phyloP scores from a whole-genome alignment of 2,113 vertebrate species.

The Aphyosemion australe region DNA sequence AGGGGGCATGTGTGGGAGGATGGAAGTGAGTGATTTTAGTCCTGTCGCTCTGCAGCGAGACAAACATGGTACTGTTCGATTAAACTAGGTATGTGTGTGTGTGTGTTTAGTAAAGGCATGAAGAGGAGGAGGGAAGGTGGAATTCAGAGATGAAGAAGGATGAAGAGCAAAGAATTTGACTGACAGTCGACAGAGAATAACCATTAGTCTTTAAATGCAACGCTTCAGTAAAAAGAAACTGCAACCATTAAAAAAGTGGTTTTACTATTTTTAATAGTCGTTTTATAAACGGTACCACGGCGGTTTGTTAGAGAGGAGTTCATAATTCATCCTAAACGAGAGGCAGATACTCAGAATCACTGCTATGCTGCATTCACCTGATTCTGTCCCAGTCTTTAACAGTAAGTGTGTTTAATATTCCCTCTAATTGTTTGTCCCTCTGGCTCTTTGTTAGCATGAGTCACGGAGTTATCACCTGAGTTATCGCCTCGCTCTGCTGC shows the following conservation, averaged over 20 bases:
- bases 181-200: not conserved
- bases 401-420: slow-evolving; percentile 53
- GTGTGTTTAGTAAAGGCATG: slow-evolving; percentile 84
- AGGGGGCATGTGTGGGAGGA: slow-evolving; percentile 42
- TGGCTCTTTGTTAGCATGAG: slow-evolving; percentile 58
- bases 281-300: slow-evolving; percentile 37
- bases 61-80: slow-evolving; percentile 87
- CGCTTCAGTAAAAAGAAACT: not conserved
- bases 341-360: slow-evolving; percentile 26
- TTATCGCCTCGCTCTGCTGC: slow-evolving; percentile 56
- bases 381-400: slow-evolving; percentile 35
- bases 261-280: slow-evolving; percentile 19
- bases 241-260: not conserved
- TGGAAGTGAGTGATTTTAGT: slow-evolving; percentile 85
- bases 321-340: slow-evolving; percentile 48
- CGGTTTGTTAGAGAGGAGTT: slow-evolving; percentile 47
- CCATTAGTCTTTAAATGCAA: not conserved
- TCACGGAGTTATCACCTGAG: slow-evolving; percentile 59
- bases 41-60: slow-evolving; percentile 83
- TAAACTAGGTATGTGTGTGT: slow-evolving; percentile 83
- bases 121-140: slow-evolving; percentile 16
- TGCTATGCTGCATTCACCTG: slow-evolving; percentile 32
- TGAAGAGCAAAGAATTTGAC: slow-evolving; percentile 14
- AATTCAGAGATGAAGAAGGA: slow-evolving; percentile 24
- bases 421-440: slow-evolving; percentile 68